Evolutionary conservation across 2,888 invertebrate genomes (phyloP).

Genomic region (Bruchidius siliquastri): DNA sequence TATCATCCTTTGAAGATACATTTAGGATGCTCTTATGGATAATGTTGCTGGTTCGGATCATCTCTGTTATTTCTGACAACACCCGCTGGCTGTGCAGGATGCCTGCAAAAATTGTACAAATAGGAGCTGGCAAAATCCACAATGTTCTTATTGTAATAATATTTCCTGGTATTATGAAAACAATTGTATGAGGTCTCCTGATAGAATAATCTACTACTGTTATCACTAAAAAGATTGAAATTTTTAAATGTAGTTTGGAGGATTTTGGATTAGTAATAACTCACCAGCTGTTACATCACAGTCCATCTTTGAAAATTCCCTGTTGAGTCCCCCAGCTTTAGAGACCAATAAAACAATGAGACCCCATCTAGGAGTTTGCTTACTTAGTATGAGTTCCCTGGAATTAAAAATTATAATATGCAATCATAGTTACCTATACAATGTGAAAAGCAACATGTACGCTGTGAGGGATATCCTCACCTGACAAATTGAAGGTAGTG

Average conservation of each 20-base stretch:
- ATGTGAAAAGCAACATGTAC: too few relatives aligned
- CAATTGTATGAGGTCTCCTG: too few relatives aligned
- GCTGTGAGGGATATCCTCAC: not conserved
- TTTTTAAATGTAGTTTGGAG: too few relatives aligned
- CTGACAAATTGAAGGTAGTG: too few relatives aligned
- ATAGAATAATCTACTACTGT: too few relatives aligned
- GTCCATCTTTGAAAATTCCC: conserved; percentile 72
- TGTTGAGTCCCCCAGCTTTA: conserved; percentile 80
- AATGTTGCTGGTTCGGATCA: conserved; percentile 87
- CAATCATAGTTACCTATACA: too few relatives aligned
- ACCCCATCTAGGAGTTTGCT: conserved; percentile 88
- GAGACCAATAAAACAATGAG: conserved; percentile 84
- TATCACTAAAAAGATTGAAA: too few relatives aligned
- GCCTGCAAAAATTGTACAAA: conserved; percentile 23
- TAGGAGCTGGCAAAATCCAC: too few relatives aligned
- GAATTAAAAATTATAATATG: conserved; percentile 12
- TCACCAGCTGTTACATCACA: conserved; percentile 77
- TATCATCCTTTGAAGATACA: conserved; percentile 54
- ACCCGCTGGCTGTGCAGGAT: conserved; percentile 81
- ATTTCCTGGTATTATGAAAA: too few relatives aligned
- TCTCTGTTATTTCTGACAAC: conserved; percentile 90
- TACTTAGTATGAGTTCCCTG: conserved; percentile 47
- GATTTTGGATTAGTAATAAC: too few relatives aligned
- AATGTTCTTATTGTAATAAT: too few relatives aligned
- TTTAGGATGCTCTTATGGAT: conserved; percentile 80